These are phyloP conservation scores for Drosophila percnosoma DNA, from an alignment of 2,888 invertebrate genomes.

Conservation along the genomic window DNA sequence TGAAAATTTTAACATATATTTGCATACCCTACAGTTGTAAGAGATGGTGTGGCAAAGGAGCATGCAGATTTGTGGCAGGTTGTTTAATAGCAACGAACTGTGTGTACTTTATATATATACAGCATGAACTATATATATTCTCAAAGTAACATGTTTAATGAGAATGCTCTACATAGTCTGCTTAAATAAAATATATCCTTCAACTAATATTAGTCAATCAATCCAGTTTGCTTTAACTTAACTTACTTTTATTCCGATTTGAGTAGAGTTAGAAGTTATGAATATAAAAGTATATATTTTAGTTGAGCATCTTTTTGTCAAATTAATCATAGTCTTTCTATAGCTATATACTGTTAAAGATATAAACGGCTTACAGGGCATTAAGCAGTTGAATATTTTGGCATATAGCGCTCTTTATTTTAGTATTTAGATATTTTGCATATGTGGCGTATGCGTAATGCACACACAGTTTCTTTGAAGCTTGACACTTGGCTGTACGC, in stretches of 20 bases:
- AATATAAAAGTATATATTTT: neutral
- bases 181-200: neutral
- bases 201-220: neutral
- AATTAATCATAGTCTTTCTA: neutral
- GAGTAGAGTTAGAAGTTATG: neutral
- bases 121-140: neutral
- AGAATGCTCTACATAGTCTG: neutral
- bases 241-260: neutral
- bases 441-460: constrained; percentile 71
- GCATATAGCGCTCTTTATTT: neutral
- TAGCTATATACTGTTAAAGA: neutral
- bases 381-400: neutral
- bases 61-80: neutral
- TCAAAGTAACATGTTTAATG: neutral
- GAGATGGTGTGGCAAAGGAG: neutral
- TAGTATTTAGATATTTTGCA: constrained; percentile 42
- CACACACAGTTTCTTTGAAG: constrained; percentile 27
- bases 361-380: neutral
- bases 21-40: constrained; percentile 1
- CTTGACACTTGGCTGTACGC: constrained; percentile 12
- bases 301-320: neutral
- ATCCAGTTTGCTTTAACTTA: neutral
- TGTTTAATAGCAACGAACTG: neutral
- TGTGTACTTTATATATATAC: neutral
- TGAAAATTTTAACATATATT: constrained; percentile 49